phyloP scores from a whole-genome alignment of 2,113 vertebrate species.

The Corynorhinus townsendii region DNA sequence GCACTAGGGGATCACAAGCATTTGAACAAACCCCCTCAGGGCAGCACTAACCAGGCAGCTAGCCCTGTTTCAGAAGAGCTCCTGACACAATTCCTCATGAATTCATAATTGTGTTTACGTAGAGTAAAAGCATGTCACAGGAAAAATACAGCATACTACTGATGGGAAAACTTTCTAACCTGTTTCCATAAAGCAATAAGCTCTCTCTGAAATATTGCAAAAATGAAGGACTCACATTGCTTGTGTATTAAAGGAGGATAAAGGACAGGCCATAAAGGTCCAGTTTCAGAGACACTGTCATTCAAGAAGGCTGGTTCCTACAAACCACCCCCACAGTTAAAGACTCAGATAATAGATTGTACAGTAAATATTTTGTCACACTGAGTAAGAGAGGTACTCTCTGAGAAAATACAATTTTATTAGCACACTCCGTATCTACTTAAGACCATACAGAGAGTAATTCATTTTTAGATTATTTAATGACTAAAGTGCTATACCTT shows the following conservation, averaged over 20 bases:
- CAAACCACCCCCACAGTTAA: not conserved
- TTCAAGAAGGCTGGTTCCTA: not conserved
- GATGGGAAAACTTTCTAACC: constrained; percentile 19
- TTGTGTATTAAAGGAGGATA: not conserved
- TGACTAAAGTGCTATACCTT: not conserved
- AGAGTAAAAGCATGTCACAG: not conserved
- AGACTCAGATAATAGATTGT: not conserved
- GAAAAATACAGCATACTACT: not conserved
- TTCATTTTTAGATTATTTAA: not conserved
- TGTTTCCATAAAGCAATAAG: not conserved
- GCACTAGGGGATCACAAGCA: constrained; percentile 29
- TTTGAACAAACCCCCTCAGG: constrained; percentile 61
- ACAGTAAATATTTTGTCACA: not conserved
- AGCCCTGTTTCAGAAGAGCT: not conserved
- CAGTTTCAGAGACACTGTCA: not conserved
- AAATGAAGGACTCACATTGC: not conserved
- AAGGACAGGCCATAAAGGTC: not conserved
- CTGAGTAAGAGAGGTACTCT: not conserved
- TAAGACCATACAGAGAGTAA: not conserved
- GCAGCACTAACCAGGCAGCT: constrained; percentile 13
- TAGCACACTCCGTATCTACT: not conserved
- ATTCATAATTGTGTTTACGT: constrained; percentile 61
- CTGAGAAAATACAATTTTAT: not conserved
- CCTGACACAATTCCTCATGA: constrained; percentile 6
- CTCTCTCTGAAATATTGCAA: not conserved